Percentiles rank a stretch among this genome's conserved stretches.
Evolutionary conservation across 2,888 invertebrate species (phyloP).

Genomic region (Opisthograptis luteolata): DNA sequence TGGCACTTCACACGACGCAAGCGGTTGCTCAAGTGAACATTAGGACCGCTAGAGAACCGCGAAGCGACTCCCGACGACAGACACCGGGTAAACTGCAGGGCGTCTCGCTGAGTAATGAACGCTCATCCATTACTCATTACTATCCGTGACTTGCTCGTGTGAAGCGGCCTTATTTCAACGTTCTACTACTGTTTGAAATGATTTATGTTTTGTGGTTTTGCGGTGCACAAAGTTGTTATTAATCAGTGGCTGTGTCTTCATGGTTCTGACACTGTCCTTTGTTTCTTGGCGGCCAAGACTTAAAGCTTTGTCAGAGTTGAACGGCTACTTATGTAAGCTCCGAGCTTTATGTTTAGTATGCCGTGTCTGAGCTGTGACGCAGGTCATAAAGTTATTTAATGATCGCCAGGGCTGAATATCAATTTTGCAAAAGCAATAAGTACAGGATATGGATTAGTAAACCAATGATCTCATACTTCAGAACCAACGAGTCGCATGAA

Average conservation of each 20-base stretch:
- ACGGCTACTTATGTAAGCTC: slow-evolving; percentile 8
- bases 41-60: slow-evolving; percentile 42
- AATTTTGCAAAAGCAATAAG: slow-evolving; percentile 27
- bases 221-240: slow-evolving; percentile 38
- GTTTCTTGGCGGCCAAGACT: slow-evolving; percentile 22
- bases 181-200: slow-evolving; percentile 47
- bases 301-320: slow-evolving; percentile 16
- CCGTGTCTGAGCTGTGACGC: slow-evolving; percentile 12
- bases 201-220: slow-evolving; percentile 39
- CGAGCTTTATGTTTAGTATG: slow-evolving; percentile 15
- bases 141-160: slow-evolving; percentile 63
- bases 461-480: slow-evolving; percentile 31
- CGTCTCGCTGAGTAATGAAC: slow-evolving; percentile 74
- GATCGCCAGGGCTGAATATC: slow-evolving; percentile 28
- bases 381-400: slow-evolving; percentile 27
- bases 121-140: slow-evolving; percentile 66
- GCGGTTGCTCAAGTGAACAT: slow-evolving; percentile 35
- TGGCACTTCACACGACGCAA: slow-evolving; percentile 29
- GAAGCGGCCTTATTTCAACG: slow-evolving; percentile 65
- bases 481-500: slow-evolving; percentile 9
- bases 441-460: slow-evolving; percentile 28
- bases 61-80: slow-evolving; percentile 58
- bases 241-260: slow-evolving; percentile 37
- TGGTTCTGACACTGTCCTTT: slow-evolving; percentile 32
- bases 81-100: slow-evolving; percentile 68